phyloP scores from a whole-genome alignment of 2,888 invertebrate species.

The Trilocha varians region DNA sequence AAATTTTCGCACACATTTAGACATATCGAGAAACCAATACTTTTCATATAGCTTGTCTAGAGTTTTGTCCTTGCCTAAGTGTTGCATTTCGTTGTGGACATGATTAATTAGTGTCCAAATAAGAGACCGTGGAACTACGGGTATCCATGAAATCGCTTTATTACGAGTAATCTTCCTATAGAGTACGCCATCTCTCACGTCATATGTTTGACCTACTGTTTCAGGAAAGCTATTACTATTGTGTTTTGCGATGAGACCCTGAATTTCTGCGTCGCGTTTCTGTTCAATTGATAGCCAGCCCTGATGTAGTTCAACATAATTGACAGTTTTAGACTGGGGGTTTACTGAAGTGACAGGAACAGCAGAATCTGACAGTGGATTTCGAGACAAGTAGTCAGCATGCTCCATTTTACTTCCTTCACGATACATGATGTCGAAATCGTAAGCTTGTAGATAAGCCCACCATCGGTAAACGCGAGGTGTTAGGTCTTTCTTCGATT shows the following conservation, averaged over 20 bases:
- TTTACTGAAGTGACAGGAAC: background rate
- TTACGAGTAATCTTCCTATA: slow-evolving; percentile 18
- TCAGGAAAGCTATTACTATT: slow-evolving; percentile 1
- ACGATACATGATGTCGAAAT: slow-evolving; percentile 15
- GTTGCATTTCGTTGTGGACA: slow-evolving; percentile 16
- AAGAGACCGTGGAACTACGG: slow-evolving; percentile 15
- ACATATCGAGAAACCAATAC: slow-evolving; percentile 22
- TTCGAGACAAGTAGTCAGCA: slow-evolving; percentile 19
- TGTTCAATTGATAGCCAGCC: slow-evolving; percentile 24
- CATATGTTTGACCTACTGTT: slow-evolving; percentile 15
- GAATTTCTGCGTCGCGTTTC: slow-evolving; percentile 16
- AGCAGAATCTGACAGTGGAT: too few species aligned
- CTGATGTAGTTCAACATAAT: slow-evolving; percentile 14
- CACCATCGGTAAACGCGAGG: slow-evolving; percentile 16
- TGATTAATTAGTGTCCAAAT: slow-evolving; percentile 20
- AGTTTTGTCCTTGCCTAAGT: slow-evolving; percentile 20
- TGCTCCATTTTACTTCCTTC: slow-evolving; percentile 18
- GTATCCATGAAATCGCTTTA: slow-evolving; percentile 15
- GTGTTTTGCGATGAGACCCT: slow-evolving; percentile 12
- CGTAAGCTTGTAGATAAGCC: slow-evolving; percentile 13
- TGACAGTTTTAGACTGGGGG: slow-evolving; percentile 3
- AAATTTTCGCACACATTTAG: slow-evolving; percentile 14
- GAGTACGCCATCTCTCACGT: slow-evolving; percentile 15
- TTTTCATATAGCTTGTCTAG: slow-evolving; percentile 19
- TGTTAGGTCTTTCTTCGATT: slow-evolving; percentile 10